These are phyloP conservation scores for Tachycineta bicolor DNA, from an alignment of 2,113 vertebrate genomes.

Conservation along the genomic window DNA sequence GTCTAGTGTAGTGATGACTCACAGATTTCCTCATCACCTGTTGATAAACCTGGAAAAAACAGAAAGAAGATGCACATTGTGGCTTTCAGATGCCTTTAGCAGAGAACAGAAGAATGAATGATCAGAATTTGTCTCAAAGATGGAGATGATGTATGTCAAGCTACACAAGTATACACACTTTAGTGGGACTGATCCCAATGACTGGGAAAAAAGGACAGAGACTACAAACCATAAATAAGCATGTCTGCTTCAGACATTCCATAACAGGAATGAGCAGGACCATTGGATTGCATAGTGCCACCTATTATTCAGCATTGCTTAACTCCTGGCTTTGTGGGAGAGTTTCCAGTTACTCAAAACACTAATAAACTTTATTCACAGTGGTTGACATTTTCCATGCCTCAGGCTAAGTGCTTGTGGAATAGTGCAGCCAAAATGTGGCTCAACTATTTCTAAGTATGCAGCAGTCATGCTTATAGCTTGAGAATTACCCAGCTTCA, in stretches of 20 bases:
- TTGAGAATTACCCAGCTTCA: neutral
- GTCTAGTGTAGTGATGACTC: neutral
- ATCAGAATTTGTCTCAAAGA: neutral
- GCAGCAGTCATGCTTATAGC: neutral
- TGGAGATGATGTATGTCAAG: neutral
- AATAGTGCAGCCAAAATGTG: constrained; percentile 20
- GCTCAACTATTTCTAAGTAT: neutral
- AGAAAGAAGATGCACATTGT: neutral
- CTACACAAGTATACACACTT: neutral
- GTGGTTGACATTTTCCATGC: constrained; percentile 35
- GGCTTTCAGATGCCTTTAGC: neutral
- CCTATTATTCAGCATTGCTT: neutral
- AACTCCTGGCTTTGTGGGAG: neutral
- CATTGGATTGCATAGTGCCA: neutral
- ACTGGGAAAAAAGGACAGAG: neutral
- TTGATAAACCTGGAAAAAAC: neutral
- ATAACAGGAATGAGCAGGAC: neutral
- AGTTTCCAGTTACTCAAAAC: constrained; percentile 20
- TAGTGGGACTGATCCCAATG: neutral
- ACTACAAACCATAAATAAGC: neutral
- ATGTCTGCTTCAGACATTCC: neutral
- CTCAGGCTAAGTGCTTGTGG: constrained; percentile 3
- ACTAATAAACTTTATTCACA: constrained; percentile 19
- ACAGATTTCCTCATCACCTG: neutral
- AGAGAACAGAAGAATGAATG: neutral